Conservation (phyloP, 1,140 invertebrate species). For the Lithobius niger region DNA sequence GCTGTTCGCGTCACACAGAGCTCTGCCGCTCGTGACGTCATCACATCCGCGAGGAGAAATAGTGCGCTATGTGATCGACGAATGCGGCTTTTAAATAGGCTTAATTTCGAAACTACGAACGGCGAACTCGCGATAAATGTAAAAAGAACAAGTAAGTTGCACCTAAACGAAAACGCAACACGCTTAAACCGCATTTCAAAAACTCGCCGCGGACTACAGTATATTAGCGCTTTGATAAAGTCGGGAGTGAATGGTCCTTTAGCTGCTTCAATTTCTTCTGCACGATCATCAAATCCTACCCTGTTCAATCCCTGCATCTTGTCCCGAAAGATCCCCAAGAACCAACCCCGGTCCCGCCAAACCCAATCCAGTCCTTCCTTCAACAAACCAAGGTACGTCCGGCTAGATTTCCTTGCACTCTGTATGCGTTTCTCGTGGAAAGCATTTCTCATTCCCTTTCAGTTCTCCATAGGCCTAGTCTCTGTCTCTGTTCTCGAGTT, state of each 20-base stretch:
- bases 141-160: no score
- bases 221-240: background rate
- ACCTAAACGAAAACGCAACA: no score
- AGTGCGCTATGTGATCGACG: no score
- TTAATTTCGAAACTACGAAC: no score
- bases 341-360: slow-evolving; percentile 13
- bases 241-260: background rate
- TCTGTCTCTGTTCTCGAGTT: no score
- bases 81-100: no score
- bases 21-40: no score
- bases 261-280: slow-evolving; percentile 7
- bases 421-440: slow-evolving; percentile 6
- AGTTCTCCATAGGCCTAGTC: slow-evolving; percentile 7
- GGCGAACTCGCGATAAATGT: no score
- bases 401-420: slow-evolving; percentile 13
- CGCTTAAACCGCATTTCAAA: no score
- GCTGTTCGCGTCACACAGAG: no score
- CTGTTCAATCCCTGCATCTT: slow-evolving; percentile 11
- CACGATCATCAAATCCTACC: slow-evolving; percentile 7
- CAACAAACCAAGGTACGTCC: slow-evolving; percentile 16
- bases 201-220: no score
- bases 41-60: no score
- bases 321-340: slow-evolving; percentile 8
- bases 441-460: slow-evolving; percentile 5
- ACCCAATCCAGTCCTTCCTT: slow-evolving; percentile 14